A percentile compares a stretch with the other conserved stretches of the same genome.
phyloP scores from a whole-genome alignment of 92 coral and sea anemone genomes.

The Porites rus region DNA sequence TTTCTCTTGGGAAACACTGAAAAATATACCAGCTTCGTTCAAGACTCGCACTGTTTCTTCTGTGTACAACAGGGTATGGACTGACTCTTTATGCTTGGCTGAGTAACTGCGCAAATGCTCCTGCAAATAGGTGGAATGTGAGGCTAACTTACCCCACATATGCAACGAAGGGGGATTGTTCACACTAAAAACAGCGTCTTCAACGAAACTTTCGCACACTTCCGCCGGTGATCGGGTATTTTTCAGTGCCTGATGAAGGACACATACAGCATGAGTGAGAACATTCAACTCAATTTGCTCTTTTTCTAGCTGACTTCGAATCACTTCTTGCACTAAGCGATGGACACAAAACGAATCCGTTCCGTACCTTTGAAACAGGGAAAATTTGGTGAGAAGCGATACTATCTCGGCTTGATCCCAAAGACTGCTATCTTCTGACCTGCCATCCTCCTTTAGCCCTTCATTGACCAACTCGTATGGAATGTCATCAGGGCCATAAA shows the following conservation, averaged over 20 bases:
- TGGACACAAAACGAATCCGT: constrained; percentile 78
- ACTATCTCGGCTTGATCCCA: constrained; percentile 58
- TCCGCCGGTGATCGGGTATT: constrained; percentile 65
- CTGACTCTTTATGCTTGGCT: constrained; percentile 9
- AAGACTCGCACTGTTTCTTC: constrained; percentile 61
- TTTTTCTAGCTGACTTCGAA: constrained; percentile 61
- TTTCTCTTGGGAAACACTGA: constrained; percentile 71
- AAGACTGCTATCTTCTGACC: constrained; percentile 34
- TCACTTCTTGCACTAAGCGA: constrained; percentile 92
- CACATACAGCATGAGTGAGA: constrained; percentile 68
- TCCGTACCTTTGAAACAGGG: constrained; percentile 77
- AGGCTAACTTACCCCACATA: constrained; percentile 76
- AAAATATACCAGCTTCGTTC: constrained; percentile 72
- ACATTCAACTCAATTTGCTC: constrained; percentile 16
- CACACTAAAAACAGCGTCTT: constrained; percentile 64
- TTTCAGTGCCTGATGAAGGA: constrained; percentile 68
- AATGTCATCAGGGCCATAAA: constrained; percentile 83
- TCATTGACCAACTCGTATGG: constrained; percentile 81
- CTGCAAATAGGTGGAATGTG: constrained; percentile 67
- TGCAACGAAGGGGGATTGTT: constrained; percentile 76
- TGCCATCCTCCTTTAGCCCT: constrained; percentile 63
- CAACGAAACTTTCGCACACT: constrained; percentile 68
- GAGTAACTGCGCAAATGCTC: constrained; percentile 50
- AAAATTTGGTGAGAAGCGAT: constrained; percentile 81
- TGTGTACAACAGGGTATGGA: constrained; percentile 46